phyloP scores from a whole-genome alignment of 2,888 invertebrate species.

The Branchellion lobata region DNA sequence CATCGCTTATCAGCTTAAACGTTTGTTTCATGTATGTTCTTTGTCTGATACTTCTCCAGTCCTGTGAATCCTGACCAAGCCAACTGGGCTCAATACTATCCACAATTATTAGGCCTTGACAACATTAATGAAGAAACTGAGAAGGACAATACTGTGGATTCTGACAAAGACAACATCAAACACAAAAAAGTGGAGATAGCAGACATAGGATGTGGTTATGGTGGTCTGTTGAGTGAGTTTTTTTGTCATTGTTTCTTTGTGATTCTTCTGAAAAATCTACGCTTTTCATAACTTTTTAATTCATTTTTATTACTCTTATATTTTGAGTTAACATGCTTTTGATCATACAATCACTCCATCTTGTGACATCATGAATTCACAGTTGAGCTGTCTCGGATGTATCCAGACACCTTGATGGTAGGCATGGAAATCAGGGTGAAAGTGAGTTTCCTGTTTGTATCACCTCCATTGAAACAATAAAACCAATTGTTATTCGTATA shows the following conservation, averaged over 20 bases:
- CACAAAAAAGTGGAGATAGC: slow-evolving; percentile 76
- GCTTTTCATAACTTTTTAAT: background rate
- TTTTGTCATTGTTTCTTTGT: background rate
- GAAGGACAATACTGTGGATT: background rate
- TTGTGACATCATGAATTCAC: slow-evolving; percentile 51
- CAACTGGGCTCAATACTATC: slow-evolving; percentile 78
- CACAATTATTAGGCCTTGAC: slow-evolving; percentile 50
- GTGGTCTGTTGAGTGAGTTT: slow-evolving; percentile 76
- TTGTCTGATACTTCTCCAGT: no score
- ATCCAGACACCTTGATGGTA: slow-evolving; percentile 81
- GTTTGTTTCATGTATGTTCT: no score
- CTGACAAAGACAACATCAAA: background rate
- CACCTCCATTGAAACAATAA: no score
- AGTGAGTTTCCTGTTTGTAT: no score
- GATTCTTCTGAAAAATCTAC: background rate
- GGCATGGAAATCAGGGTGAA: slow-evolving; percentile 98
- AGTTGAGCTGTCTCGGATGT: slow-evolving; percentile 87
- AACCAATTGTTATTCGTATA: no score
- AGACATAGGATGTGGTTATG: slow-evolving; percentile 97
- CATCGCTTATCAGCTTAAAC: no score
- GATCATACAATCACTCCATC: no score
- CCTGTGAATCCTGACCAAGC: slow-evolving; percentile 79
- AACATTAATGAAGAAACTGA: background rate
- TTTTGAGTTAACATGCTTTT: no score
- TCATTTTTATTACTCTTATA: no score